phyloP scores from a whole-genome alignment of 1,140 invertebrate species.

The Rhizoglyphus robini region DNA sequence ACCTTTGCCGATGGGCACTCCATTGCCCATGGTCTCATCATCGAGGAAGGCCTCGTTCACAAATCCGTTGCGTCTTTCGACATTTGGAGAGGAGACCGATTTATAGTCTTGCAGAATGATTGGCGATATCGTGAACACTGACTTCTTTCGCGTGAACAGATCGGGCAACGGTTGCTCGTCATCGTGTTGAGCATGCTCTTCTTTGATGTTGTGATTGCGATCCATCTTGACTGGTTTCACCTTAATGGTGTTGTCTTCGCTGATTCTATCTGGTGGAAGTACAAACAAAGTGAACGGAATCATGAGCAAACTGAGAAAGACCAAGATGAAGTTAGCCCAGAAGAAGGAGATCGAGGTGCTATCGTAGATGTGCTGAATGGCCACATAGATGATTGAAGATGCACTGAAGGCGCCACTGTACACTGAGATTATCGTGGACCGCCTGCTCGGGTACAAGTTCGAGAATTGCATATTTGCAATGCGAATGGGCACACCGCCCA shows the following conservation, averaged over 20 bases:
- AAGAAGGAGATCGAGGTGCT: constrained; percentile 22
- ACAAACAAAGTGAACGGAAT: constrained; percentile 26
- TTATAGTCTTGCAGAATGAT: constrained; percentile 20
- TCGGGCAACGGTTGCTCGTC: not conserved
- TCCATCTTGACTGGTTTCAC: not conserved
- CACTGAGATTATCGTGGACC: constrained; percentile 27
- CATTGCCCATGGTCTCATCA: not conserved
- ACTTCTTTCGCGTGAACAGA: constrained; percentile 1
- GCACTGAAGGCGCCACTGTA: constrained; percentile 28
- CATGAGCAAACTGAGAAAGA: constrained; percentile 23
- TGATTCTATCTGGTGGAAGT: constrained; percentile 21
- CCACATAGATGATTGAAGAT: constrained; percentile 26
- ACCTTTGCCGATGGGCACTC: not conserved
- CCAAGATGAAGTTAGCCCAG: constrained; percentile 22
- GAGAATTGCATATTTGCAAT: constrained; percentile 28
- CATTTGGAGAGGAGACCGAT: not conserved
- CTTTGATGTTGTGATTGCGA: not conserved
- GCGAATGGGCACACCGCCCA: constrained; percentile 27
- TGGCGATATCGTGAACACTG: not conserved
- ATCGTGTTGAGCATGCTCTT: not conserved
- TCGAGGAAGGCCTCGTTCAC: not conserved
- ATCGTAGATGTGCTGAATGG: constrained; percentile 26
- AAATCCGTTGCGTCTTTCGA: not conserved
- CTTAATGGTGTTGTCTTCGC: not conserved
- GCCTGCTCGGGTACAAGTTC: constrained; percentile 25